Base-by-base conservation (phyloP, 2,797 vertebrate genomes). In the Sandelia bainsii region DNA sequence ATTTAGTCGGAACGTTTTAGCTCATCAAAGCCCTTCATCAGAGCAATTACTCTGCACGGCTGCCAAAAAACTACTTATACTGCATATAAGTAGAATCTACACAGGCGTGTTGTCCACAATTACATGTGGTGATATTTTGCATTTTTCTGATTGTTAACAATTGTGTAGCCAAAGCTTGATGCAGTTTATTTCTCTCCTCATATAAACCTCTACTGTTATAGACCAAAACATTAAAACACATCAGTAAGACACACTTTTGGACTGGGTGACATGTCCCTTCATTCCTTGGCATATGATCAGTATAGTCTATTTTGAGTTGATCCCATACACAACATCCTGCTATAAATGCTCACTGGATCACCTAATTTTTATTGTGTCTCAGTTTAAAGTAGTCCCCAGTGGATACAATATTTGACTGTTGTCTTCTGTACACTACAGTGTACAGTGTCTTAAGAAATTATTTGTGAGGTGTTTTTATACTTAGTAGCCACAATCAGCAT, bases 1-100 rank as follows among this genome's bases (percentile, higher is more conserved):
- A 37, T 61, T 67, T 65, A 58, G 69, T 52, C 23, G 29, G 44
- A 56, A 9, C 52, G 40, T 29, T 45, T 44, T 8, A 27, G 16
- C n/a, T 27, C 12, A 53, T 65, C 25, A 32, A 4, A 49, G 16
- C 19, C 13, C 13, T 29, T 29, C 12, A 32, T 54, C 39, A 44
- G 22, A 53, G 16, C 17, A 8, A 40, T 56, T 49, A 10, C 2
- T 19, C 17, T 23, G 5, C 7, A 14, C 23, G 49, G n/a, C 16
- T 11, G 25, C 17, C 6, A 17, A 2, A 14, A 27, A 40, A 22
- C 27, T 6, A 39, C 1, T 0, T 44, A 4, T 23, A 16, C 44
- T 48, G 16, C 13, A 48, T 5, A 59, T 9, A 20, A 6, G 9
- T 12, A 40, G 3, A 29, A 34, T 65, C 56, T 19, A 65, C 22